These are phyloP conservation scores for Geopemphigus sp. DNA, from an alignment of 1,140 invertebrate species.

Conservation along the genomic window DNA sequence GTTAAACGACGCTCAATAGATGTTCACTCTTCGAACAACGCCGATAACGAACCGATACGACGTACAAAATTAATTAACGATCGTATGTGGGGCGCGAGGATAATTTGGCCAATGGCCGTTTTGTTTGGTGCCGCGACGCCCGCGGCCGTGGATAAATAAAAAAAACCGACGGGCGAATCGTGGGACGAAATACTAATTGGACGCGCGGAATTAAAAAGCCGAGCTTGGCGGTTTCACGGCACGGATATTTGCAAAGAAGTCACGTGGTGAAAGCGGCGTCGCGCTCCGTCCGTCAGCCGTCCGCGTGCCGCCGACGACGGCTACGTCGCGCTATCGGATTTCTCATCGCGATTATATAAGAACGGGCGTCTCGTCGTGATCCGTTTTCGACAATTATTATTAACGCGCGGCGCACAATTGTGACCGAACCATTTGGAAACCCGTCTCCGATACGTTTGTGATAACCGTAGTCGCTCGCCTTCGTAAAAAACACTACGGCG, in stretches of 20 bases:
- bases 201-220: neutral
- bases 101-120: neutral
- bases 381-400: conserved; percentile 26
- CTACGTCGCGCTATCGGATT: conserved; percentile 2
- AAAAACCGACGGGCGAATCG: neutral
- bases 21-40: neutral
- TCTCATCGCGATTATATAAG: conserved; percentile 41
- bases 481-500: neutral
- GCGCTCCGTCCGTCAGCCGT: neutral
- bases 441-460: neutral
- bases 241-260: conserved; percentile 25
- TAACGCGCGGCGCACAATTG: conserved; percentile 26
- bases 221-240: conserved; percentile 23
- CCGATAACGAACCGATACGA: neutral
- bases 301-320: neutral
- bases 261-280: conserved; percentile 38
- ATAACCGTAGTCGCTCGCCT: neutral
- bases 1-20: neutral
- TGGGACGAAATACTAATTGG: conserved; percentile 34
- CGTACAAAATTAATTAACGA: conserved; percentile 1
- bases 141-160: too few species aligned
- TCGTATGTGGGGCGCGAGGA: neutral
- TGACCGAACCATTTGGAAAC: neutral
- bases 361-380: conserved; percentile 3
- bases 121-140: too few species aligned